Evolutionary conservation across 2,797 vertebrate species (phyloP).

Genomic region (Macropodus opercularis): DNA sequence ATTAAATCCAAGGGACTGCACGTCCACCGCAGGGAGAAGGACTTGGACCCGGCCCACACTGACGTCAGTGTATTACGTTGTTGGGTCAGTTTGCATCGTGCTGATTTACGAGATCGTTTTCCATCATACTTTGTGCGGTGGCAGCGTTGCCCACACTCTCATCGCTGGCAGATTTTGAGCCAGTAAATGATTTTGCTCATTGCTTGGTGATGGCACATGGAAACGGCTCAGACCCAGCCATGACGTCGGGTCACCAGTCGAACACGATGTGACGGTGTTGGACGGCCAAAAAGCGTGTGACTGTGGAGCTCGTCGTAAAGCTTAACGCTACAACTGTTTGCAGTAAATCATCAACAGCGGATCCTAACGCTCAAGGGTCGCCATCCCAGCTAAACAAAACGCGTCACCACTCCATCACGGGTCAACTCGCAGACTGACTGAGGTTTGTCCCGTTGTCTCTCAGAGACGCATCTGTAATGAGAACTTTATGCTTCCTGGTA

Average conservation of each 20-base stretch:
- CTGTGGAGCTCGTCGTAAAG: too few species aligned
- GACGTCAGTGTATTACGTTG: constrained; percentile 36
- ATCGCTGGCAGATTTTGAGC: background rate
- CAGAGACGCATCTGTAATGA: too few species aligned
- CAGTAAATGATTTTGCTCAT: background rate
- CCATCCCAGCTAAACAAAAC: too few species aligned
- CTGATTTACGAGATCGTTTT: constrained; percentile 22
- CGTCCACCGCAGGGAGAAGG: background rate
- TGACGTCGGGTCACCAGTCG: constrained; percentile 2
- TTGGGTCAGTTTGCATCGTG: constrained; percentile 6
- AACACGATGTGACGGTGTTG: constrained; percentile 9
- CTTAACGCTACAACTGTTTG: too few species aligned
- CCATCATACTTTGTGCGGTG: background rate
- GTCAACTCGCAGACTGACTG: too few species aligned
- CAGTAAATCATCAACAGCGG: too few species aligned
- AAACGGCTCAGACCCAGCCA: constrained; percentile 3
- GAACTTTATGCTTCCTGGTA: too few species aligned
- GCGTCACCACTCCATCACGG: too few species aligned
- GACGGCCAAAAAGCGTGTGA: background rate
- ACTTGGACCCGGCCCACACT: constrained; percentile 1
- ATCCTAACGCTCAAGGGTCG: too few species aligned
- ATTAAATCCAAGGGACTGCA: constrained; percentile 16
- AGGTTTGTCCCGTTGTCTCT: too few species aligned
- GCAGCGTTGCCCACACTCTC: constrained; percentile 19
- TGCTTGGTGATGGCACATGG: background rate